Evolutionary conservation across 2,113 vertebrate species (phyloP).

Genomic region (Ahaetulla prasina): DNA sequence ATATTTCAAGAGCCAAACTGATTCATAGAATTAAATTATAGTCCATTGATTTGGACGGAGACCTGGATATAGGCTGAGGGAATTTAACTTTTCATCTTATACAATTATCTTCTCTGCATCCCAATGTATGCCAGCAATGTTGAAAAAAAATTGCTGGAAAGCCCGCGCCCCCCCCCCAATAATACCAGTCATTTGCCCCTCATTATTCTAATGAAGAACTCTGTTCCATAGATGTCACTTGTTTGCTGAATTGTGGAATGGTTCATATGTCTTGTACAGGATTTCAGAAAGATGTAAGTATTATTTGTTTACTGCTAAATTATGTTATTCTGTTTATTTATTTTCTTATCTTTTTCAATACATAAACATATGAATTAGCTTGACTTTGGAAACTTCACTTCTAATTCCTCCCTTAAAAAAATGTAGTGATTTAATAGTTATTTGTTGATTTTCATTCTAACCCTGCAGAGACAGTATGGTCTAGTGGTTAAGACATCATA

Average conservation of each 20-base stretch:
- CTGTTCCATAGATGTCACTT: slow-evolving; percentile 79
- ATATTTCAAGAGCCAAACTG: neutral
- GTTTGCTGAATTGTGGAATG: slow-evolving; percentile 85
- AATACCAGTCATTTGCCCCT: neutral
- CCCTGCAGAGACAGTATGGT: neutral
- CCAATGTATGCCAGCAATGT: too few relatives aligned
- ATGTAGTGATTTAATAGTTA: neutral
- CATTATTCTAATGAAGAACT: neutral
- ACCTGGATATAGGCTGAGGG: neutral
- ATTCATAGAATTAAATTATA: neutral
- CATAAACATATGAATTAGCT: neutral
- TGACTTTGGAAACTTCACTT: neutral
- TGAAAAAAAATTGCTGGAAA: neutral
- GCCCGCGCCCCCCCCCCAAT: neutral
- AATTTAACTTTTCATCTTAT: neutral
- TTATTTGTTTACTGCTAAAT: neutral
- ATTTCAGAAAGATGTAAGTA: slow-evolving; percentile 90
- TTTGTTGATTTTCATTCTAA: neutral
- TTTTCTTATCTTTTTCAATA: neutral
- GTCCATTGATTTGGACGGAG: neutral
- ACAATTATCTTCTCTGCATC: neutral
- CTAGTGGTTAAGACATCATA: neutral
- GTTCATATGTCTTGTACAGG: slow-evolving; percentile 88
- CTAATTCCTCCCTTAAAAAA: neutral
- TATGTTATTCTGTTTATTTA: neutral